Evolutionary conservation across 2,797 vertebrate genomes (phyloP).

Genomic region (Florisuga fusca): DNA sequence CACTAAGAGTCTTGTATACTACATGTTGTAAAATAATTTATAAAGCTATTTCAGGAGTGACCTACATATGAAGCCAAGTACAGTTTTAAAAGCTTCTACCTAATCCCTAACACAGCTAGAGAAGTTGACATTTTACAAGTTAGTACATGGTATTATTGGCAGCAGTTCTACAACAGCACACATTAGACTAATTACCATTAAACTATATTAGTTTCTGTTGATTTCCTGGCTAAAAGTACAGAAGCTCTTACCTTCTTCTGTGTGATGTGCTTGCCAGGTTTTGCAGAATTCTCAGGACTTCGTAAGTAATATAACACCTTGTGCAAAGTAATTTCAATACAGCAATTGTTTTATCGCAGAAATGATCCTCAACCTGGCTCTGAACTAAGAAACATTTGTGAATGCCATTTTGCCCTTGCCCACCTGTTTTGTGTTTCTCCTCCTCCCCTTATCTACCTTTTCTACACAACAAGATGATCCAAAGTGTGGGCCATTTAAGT

Average conservation of each 20-base stretch:
- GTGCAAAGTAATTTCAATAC: slow-evolving; percentile 80
- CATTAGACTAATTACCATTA: slow-evolving; percentile 66
- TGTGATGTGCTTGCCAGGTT: slow-evolving; percentile 57
- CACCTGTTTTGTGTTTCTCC: slow-evolving; percentile 92
- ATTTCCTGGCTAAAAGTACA: slow-evolving; percentile 66
- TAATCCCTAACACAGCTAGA: slow-evolving; percentile 4
- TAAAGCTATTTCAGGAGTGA: slow-evolving; percentile 4
- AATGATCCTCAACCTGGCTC: slow-evolving; percentile 61
- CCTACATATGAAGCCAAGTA: neutral
- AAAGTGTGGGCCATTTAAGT: slow-evolving; percentile 90
- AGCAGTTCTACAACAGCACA: slow-evolving; percentile 26
- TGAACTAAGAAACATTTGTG: slow-evolving; percentile 87
- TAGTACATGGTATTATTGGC: slow-evolving; percentile 39
- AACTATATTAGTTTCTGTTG: slow-evolving; percentile 66
- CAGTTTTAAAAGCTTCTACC: slow-evolving; percentile 27
- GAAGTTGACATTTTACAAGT: slow-evolving; percentile 41
- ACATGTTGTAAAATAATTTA: neutral
- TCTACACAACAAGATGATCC: slow-evolving; percentile 91
- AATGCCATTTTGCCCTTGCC: slow-evolving; percentile 83
- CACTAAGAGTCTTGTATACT: neutral
- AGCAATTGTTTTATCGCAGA: slow-evolving; percentile 73
- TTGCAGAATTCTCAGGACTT: slow-evolving; percentile 78
- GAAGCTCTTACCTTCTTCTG: slow-evolving; percentile 56
- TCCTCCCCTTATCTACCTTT: slow-evolving; percentile 86
- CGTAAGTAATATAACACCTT: slow-evolving; percentile 81